These are phyloP conservation scores for Lycodopsis pacificus DNA, from an alignment of 2,797 vertebrate genomes.

Conservation along the genomic window DNA sequence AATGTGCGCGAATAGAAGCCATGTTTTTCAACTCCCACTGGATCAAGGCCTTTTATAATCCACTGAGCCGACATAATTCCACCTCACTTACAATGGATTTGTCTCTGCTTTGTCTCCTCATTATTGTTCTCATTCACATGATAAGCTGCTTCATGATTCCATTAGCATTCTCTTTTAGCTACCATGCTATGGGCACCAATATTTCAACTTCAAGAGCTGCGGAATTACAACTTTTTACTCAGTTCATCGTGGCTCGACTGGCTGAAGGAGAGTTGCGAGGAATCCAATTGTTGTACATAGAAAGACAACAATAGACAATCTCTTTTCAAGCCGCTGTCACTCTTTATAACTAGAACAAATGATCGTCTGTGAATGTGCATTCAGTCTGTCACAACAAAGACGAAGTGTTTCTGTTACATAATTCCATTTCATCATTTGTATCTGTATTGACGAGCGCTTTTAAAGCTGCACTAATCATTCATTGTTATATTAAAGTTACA, in stretches of 20 bases:
- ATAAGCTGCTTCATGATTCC: constrained; percentile 81
- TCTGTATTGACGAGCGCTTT: not conserved
- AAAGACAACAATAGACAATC: constrained; percentile 17
- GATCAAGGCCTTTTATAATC: constrained; percentile 83
- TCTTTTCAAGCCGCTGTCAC: constrained; percentile 20
- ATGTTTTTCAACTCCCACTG: constrained; percentile 79
- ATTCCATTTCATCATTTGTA: not conserved
- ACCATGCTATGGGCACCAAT: constrained; percentile 45
- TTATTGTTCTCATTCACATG: constrained; percentile 82
- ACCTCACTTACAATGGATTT: constrained; percentile 85
- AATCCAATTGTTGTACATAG: constrained; percentile 24
- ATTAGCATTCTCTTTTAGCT: constrained; percentile 70
- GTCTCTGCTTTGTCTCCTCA: constrained; percentile 81
- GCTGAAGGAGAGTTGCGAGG: constrained; percentile 24
- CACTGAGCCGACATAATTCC: constrained; percentile 85
- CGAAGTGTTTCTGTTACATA: not conserved
- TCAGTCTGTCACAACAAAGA: not conserved
- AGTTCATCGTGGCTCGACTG: constrained; percentile 2
- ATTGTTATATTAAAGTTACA: not conserved
- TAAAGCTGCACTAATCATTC: not conserved
- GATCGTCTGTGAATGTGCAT: not conserved
- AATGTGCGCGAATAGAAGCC: constrained; percentile 65
- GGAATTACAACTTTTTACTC: constrained; percentile 67
- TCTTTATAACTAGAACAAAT: not conserved
- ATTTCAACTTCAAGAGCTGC: constrained; percentile 57